Conservation (phyloP, 2,797 vertebrate genomes). For the Hoplostethus mediterraneus region DNA sequence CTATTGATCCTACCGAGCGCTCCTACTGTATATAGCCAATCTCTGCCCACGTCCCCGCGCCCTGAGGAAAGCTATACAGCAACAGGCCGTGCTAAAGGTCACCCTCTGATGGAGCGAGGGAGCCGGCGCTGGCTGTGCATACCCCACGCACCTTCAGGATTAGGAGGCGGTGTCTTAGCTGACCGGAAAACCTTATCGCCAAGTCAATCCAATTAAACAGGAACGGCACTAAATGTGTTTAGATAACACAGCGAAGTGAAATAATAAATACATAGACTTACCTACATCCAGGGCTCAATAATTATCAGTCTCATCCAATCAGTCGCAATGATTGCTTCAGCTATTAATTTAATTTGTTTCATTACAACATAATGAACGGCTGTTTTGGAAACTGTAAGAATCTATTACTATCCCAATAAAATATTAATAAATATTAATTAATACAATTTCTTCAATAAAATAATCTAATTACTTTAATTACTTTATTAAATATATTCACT, state of each 20-base stretch:
- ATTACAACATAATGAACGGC: background rate
- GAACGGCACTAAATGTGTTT: too few relatives aligned
- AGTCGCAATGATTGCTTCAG: slow-evolving; percentile 9
- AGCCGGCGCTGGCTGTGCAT: slow-evolving; percentile 48
- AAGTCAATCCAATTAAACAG: slow-evolving; percentile 31
- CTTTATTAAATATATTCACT: background rate
- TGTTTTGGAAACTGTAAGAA: too few relatives aligned
- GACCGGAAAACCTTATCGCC: slow-evolving; percentile 47
- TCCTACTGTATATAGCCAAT: slow-evolving; percentile 73
- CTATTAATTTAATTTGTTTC: slow-evolving; percentile 24
- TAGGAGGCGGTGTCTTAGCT: slow-evolving; percentile 43
- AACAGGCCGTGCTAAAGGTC: slow-evolving; percentile 73
- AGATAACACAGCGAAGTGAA: too few relatives aligned
- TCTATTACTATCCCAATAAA: too few relatives aligned
- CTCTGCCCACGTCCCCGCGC: slow-evolving; percentile 67
- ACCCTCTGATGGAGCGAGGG: slow-evolving; percentile 60
- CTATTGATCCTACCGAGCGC: slow-evolving; percentile 78
- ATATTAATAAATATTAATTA: too few relatives aligned
- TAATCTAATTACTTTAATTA: too few relatives aligned
- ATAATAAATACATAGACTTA: too few relatives aligned
- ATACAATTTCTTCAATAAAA: too few relatives aligned
- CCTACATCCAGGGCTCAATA: too few relatives aligned
- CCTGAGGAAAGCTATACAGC: slow-evolving; percentile 73
- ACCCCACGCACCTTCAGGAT: slow-evolving; percentile 46
- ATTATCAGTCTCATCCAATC: too few relatives aligned